Evolutionary conservation across 2,113 vertebrate species (phyloP), one percentile per base, ranked within the genome.

Genomic region (Nycticebus coucang): DNA sequence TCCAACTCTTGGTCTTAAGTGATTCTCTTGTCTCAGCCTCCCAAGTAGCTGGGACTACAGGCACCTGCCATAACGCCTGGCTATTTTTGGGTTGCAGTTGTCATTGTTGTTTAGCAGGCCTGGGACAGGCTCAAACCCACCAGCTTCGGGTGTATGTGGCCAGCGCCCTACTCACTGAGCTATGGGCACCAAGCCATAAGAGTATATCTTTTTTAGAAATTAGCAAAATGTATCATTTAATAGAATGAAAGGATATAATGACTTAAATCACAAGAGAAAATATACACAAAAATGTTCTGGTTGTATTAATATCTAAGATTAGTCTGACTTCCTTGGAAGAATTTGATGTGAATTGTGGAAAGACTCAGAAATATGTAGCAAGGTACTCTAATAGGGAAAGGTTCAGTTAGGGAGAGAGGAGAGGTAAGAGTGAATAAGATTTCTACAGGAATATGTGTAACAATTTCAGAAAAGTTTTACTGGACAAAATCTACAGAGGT

Each of bases 301-400:
- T 80, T 79, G 94, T 62, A 87, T 50, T 50, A 75, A 87, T 57
- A 75, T 35, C 10, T 75, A 82, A 35, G 21, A 59, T 45, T 92
- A 68, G 14, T 84, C 28, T 83, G 8, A 57, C 19, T 91, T 50
- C 22, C 19, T 77, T 81, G 45, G 18, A 78, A 68, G 22, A 90
- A 41, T 1, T 84, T 66, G 83, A 35, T 92, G 12, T 79, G 35
- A 93, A 57, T 72, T 28, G 18, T 95, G n/a, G 72, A 79, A 97
- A 95, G 62, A 89, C 9, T 66, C 68, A 96, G 62, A 96, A 96
- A 57, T 15, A 86, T 87, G 1, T 33, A 94, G 13, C 1, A 75
- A 41, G 57, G 2, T 74, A 80, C 91, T 37, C 18, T 95, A 18
- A 4, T 28, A 57, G 2, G 18, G 11, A 94, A 88, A 3, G 26